Evolutionary conservation across 2,888 invertebrate species (phyloP).

Genomic region (Hypercompe scribonia): DNA sequence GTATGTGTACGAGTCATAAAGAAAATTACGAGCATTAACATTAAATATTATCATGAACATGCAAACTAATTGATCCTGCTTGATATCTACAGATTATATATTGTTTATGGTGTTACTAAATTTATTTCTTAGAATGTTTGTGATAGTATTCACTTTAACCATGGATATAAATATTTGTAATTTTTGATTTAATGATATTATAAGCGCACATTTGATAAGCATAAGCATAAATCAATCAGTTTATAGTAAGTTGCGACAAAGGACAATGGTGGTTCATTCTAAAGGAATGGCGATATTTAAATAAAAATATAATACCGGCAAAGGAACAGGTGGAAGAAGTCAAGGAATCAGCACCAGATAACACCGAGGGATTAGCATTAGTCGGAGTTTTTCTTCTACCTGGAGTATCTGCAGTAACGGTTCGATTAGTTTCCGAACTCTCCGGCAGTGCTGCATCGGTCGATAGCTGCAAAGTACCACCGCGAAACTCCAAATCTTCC

Average conservation of each 20-base stretch:
- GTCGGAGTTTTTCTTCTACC: conserved; percentile 60
- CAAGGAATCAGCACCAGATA: conserved; percentile 80
- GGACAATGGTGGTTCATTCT: neutral
- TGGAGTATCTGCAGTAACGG: conserved; percentile 59
- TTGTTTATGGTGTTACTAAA: neutral
- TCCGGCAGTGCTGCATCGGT: conserved; percentile 63
- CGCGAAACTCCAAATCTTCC: conserved; percentile 87
- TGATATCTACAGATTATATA: neutral
- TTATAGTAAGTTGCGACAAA: neutral
- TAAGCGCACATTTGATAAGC: neutral
- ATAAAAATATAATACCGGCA: conserved; percentile 63
- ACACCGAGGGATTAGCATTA: conserved; percentile 75
- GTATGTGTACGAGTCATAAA: neutral
- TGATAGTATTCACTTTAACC: neutral
- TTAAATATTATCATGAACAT: neutral
- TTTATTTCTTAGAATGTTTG: neutral
- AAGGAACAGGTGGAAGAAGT: conserved; percentile 80
- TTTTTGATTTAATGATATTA: neutral
- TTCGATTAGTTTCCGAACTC: conserved; percentile 57
- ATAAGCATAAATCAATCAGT: conserved; percentile 2
- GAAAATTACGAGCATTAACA: neutral
- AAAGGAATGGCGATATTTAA: neutral
- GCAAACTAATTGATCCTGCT: neutral
- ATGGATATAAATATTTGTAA: neutral
- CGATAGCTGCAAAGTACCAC: conserved; percentile 83